Conservation (phyloP, 2,888 invertebrate species). For the Theretra japonica region DNA sequence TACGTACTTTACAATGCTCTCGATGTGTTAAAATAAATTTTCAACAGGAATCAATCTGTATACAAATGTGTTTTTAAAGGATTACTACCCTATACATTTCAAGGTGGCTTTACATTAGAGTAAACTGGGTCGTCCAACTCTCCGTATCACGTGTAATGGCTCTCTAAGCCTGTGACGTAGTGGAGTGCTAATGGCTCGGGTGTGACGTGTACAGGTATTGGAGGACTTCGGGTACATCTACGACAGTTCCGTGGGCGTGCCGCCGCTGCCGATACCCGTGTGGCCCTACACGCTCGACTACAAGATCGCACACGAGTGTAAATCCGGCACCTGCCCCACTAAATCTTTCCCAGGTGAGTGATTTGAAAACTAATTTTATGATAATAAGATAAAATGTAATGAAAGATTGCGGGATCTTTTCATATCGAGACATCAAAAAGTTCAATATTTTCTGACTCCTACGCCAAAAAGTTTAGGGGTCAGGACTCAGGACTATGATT, state of each 20-base stretch:
- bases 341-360: conserved; percentile 92
- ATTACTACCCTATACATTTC: background rate
- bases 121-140: background rate
- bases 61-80: background rate
- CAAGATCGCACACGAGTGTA: conserved; percentile 96
- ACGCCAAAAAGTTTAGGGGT: too few relatives aligned
- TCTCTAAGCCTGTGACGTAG: background rate
- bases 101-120: background rate
- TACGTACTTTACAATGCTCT: too few relatives aligned
- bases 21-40: too few relatives aligned
- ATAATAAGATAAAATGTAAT: too few relatives aligned
- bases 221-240: conserved; percentile 97
- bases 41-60: background rate
- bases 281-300: conserved; percentile 98
- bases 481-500: too few relatives aligned
- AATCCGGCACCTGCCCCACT: conserved; percentile 95
- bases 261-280: conserved; percentile 90
- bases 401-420: too few relatives aligned
- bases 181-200: background rate
- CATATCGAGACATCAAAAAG: too few relatives aligned
- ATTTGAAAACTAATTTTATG: background rate
- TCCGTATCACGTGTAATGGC: background rate
- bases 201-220: conserved; percentile 86
- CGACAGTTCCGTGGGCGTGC: conserved; percentile 95
- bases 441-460: too few relatives aligned